A percentile compares a stretch with the other conserved stretches of the same genome.
These are phyloP conservation scores for Caranx melampygus DNA, from an alignment of 2,113 vertebrate genomes.

Conservation along the genomic window DNA sequence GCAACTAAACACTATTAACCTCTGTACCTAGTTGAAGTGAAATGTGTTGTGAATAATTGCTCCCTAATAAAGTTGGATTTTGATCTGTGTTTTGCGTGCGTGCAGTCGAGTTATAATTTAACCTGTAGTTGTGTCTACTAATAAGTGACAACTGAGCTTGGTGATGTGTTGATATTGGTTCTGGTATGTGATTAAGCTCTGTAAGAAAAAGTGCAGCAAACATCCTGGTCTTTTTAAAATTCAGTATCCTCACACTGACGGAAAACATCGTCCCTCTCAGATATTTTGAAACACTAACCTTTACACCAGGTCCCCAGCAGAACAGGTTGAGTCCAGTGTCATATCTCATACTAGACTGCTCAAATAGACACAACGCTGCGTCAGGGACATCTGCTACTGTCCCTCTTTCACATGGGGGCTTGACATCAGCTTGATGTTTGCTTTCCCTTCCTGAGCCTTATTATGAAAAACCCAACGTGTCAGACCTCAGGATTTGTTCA, in stretches of 20 bases:
- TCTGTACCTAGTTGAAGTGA: constrained; percentile 3
- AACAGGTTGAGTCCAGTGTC: constrained; percentile 14
- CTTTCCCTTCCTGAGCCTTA: not conserved
- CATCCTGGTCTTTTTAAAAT: not conserved
- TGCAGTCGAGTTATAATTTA: not conserved
- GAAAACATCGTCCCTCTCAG: not conserved
- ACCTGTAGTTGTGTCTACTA: not conserved
- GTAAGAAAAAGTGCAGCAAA: not conserved
- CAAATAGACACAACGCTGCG: constrained; percentile 7
- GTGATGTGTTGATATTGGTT: not conserved
- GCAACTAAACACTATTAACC: not conserved
- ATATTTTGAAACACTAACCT: not conserved
- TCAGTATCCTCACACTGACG: not conserved
- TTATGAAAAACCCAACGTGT: not conserved
- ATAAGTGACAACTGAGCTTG: not conserved
- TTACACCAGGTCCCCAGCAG: not conserved
- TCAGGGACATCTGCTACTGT: not conserved
- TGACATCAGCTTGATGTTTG: not conserved
- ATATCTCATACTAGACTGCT: constrained; percentile 6
- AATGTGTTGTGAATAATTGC: constrained; percentile 19
- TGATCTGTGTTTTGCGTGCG: not conserved
- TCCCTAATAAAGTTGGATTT: constrained; percentile 35
- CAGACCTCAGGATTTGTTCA: not conserved
- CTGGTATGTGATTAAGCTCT: too few relatives aligned
- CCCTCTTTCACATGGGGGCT: not conserved